Conservation (phyloP, 1,140 invertebrate species). For the Sipha flava region DNA sequence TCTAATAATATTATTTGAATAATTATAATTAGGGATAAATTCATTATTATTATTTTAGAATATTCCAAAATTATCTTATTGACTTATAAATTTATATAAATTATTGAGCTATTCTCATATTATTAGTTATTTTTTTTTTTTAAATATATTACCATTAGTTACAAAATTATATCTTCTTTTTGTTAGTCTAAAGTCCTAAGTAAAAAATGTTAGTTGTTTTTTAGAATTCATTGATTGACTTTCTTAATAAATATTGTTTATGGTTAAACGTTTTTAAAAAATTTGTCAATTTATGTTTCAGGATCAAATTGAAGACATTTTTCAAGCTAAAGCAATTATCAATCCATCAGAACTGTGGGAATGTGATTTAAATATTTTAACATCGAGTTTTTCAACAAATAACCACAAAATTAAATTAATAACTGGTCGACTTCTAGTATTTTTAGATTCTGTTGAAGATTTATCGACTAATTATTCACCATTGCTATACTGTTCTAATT, state of each 20-base stretch:
- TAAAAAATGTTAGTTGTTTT: no score
- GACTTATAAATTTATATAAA: no score
- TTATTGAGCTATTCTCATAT: not conserved
- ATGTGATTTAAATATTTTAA: not conserved
- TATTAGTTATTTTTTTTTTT: not conserved
- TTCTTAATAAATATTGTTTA: no score
- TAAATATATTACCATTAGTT: not conserved
- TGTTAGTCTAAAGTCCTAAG: no score
- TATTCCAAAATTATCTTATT: no score
- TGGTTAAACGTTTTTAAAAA: no score
- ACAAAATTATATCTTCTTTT: not conserved
- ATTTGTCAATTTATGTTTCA: not conserved
- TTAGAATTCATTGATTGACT: no score
- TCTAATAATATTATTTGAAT: no score
- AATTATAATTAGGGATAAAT: no score
- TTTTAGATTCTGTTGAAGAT: conserved; percentile 21
- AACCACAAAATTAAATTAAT: not conserved
- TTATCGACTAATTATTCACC: not conserved
- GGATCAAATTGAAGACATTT: not conserved
- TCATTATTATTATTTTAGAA: no score
- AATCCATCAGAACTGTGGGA: conserved; percentile 19
- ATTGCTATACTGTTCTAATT: conserved; percentile 1
- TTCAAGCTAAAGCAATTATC: not conserved
- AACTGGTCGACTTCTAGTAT: not conserved
- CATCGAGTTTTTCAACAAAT: not conserved